Base-by-base conservation (phyloP, 2,113 vertebrate genomes). In the Orycteropus afer region DNA sequence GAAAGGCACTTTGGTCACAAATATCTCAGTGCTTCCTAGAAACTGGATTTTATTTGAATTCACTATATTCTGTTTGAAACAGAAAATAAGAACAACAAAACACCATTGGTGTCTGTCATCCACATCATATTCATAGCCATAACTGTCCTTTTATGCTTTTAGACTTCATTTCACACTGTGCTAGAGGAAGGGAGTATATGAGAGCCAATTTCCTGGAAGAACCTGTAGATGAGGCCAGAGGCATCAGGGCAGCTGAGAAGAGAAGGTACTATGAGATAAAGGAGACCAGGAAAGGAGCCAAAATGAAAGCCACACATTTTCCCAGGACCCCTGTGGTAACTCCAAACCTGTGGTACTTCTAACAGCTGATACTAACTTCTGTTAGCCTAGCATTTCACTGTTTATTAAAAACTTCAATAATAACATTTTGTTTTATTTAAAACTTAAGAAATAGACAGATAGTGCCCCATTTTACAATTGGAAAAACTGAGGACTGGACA, bases 31-130 rank as follows among this genome's bases (percentile, higher is more conserved):
- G 51, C 25, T 89, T 93, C 86, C 65, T 40, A 80, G 34, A 29
- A 86, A 59, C 2, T 18, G 32, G 18, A 0, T 81, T 80, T 84
- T 53, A 85, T 81, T 81, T 81, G 40, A 80, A 77, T 73, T 65
- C 10, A 78, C 37, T 79, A 61, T 73, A 89, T 96, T 93, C 27
- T 92, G n/a, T 95, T 91, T 49, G 40, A 90, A 86, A 74, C 20
- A n/a, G n/a, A n/a, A n/a, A n/a, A n/a, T n/a, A n/a, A n/a, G n/a
- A n/a, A 59, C 34, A 86, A 45, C 55, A 47, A 40, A 87, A 71
- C 20, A n/a, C 9, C 10, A 59, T 0, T 82, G 49, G 27, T 80
- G 13, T 45, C 53, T 51, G 2, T 77, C 67, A 73, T 65, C 51
- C 61, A 27, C 6, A 34, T 18, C 32, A 61, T 69, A 13, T 40